A percentile compares a stretch with the other conserved stretches of the same genome.
These are phyloP conservation scores for Moxostoma hubbsi DNA, from an alignment of 2,797 vertebrate genomes.

Conservation along the genomic window DNA sequence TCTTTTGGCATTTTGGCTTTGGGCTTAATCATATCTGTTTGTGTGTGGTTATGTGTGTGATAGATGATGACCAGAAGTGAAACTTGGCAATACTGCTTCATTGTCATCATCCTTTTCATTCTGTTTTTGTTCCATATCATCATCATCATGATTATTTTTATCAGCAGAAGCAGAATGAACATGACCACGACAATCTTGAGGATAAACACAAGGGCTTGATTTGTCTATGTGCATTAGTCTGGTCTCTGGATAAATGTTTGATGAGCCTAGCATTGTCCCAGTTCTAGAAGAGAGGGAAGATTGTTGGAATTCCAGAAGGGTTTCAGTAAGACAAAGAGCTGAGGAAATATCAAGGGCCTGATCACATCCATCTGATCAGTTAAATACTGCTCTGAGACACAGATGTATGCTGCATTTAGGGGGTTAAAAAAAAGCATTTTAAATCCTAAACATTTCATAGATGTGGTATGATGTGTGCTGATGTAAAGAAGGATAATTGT, in stretches of 20 bases:
- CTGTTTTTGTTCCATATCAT: background rate
- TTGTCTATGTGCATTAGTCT: conserved; percentile 37
- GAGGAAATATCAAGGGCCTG: background rate
- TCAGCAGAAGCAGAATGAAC: conserved; percentile 10
- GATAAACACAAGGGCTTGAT: background rate
- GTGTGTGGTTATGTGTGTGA: background rate
- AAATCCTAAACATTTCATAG: background rate
- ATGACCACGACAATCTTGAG: conserved; percentile 13
- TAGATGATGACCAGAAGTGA: background rate
- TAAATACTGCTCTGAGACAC: background rate
- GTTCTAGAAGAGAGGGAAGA: conserved; percentile 37
- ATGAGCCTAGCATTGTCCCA: conserved; percentile 40
- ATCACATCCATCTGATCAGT: background rate
- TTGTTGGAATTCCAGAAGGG: conserved; percentile 25
- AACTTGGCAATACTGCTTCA: background rate
- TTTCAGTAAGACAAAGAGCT: conserved; percentile 32
- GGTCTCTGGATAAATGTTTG: conserved; percentile 47
- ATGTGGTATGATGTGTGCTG: background rate
- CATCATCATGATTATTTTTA: conserved; percentile 6
- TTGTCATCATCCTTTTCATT: background rate
- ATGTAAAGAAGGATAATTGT: conserved; percentile 11
- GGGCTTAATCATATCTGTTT: background rate
- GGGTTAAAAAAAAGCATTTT: background rate
- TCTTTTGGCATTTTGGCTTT: conserved; percentile 20
- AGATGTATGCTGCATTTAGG: conserved; percentile 1